phyloP scores from a whole-genome alignment of 2,888 invertebrate genomes.

The Tubulanus polymorphus region DNA sequence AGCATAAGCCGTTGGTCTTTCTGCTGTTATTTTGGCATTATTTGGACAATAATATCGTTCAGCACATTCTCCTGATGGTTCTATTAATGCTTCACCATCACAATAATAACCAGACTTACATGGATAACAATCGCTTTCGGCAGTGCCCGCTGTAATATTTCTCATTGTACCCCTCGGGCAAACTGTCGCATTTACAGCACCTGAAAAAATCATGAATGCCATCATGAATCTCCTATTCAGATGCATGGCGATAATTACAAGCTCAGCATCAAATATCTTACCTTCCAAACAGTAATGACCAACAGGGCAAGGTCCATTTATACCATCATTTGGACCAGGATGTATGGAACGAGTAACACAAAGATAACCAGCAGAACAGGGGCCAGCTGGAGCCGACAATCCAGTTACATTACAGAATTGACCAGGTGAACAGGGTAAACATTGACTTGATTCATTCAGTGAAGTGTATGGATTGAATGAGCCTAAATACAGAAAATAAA shows the following conservation, averaged over 20 bases:
- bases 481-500: conserved; percentile 31
- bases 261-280: conserved; percentile 12
- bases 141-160: conserved; percentile 29
- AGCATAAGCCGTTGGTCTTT: conserved; percentile 24
- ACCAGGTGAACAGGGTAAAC: conserved; percentile 39
- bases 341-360: conserved; percentile 35
- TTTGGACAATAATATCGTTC: conserved; percentile 40
- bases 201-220: no score
- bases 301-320: conserved; percentile 41
- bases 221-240: not conserved
- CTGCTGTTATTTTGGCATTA: conserved; percentile 23
- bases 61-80: conserved; percentile 29
- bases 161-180: conserved; percentile 37
- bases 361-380: conserved; percentile 43
- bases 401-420: conserved; percentile 41
- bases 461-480: conserved; percentile 38
- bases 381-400: conserved; percentile 30
- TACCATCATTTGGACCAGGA: conserved; percentile 37
- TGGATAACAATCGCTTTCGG: conserved; percentile 32
- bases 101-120: conserved; percentile 38
- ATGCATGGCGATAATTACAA: not conserved
- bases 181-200: conserved; percentile 26
- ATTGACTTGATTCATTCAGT: conserved; percentile 25
- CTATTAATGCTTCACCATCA: conserved; percentile 22
- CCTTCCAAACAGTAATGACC: conserved; percentile 46